Percentiles rank a stretch among this genome's conserved stretches.
phyloP scores from a whole-genome alignment of 1,140 invertebrate genomes.

The Eulimnadia texana region DNA sequence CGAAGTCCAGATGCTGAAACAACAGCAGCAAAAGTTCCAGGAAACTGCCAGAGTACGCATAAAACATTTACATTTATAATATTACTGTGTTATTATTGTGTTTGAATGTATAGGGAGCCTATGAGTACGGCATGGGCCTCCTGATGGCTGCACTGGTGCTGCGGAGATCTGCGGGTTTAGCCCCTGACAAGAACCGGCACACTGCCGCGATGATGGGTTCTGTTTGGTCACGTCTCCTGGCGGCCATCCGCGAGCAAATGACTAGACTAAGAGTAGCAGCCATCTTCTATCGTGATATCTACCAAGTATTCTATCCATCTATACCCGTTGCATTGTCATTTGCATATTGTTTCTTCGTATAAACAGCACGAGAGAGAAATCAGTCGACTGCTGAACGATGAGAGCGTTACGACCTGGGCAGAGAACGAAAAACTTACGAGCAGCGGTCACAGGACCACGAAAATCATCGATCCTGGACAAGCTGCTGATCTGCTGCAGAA shows the following conservation, averaged over 20 bases:
- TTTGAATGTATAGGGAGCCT: conserved; percentile 44
- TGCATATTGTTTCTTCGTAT: too few relatives aligned
- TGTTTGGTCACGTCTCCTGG: conserved; percentile 52
- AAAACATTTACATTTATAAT: conserved; percentile 6
- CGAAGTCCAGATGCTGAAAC: conserved; percentile 58
- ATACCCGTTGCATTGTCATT: background rate
- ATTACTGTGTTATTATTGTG: background rate
- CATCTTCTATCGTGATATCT: conserved; percentile 43
- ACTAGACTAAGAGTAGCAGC: conserved; percentile 56
- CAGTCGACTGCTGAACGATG: conserved; percentile 9
- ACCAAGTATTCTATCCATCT: conserved; percentile 11
- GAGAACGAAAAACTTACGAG: background rate
- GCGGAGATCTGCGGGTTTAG: conserved; percentile 50
- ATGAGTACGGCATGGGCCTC: conserved; percentile 60
- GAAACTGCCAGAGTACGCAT: conserved; percentile 50
- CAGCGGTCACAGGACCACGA: conserved; percentile 4
- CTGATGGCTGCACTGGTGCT: conserved; percentile 56
- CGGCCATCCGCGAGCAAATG: conserved; percentile 57
- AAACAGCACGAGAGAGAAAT: conserved; percentile 13
- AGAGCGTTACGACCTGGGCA: background rate
- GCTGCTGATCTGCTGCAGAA: conserved; percentile 53
- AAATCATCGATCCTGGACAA: conserved; percentile 16
- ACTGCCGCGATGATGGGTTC: conserved; percentile 40
- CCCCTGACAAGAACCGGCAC: conserved; percentile 39
- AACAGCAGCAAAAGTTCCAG: conserved; percentile 58